Evolutionary conservation across 2,113 vertebrate species (phyloP), one percentile per base, ranked within the genome.

Genomic region (Tricholaema leucomelas): DNA sequence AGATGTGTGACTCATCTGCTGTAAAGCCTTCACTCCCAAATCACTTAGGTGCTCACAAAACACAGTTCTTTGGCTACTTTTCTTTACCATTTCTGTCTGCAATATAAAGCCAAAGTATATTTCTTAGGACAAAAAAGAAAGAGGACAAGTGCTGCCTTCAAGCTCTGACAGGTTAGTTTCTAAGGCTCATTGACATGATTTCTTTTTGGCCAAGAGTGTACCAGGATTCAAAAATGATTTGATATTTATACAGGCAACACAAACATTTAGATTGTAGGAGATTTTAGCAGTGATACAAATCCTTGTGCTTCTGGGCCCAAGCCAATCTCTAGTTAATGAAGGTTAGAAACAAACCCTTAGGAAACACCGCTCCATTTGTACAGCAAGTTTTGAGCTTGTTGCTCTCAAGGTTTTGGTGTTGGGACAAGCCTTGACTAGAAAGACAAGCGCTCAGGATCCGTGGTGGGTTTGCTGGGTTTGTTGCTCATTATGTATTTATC

Each of bases 301-400:
- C 60, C 10, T 16, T 76, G 19, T 74, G n/a, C 75, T 63, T 82
- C 55, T 33, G 24, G 42, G 30, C 36, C 42, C 20, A 88, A 76
- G 6, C 18, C 56, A 85, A 12, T 76, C 23, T 76, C 64, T 89
- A 89, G 85, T 80, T 87, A 96, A 88, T 85, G 33, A 84, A 89
- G 36, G 16, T 44, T 70, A 74, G 64, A 90, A 90, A 71, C 20
- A 64, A 80, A 48, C 40, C 36, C 59, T 85, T 20, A 58, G 17
- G 69, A 85, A 83, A 85, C 92, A 44, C 25, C 35, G 33, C 14
- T 65, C 15, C 69, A 31, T 85, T 92, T 91, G 46, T 71, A 21
- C 36, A 61, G 44, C 28, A 76, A 59, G 18, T 25, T 76, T 94
- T 82, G 70, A 71, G 27, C 56, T 73, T 70, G 9, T 74, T 92